Evolutionary conservation across 1,140 invertebrate genomes (phyloP), one percentile per base, ranked within the genome.

Genomic region (Whitmania pigra): DNA sequence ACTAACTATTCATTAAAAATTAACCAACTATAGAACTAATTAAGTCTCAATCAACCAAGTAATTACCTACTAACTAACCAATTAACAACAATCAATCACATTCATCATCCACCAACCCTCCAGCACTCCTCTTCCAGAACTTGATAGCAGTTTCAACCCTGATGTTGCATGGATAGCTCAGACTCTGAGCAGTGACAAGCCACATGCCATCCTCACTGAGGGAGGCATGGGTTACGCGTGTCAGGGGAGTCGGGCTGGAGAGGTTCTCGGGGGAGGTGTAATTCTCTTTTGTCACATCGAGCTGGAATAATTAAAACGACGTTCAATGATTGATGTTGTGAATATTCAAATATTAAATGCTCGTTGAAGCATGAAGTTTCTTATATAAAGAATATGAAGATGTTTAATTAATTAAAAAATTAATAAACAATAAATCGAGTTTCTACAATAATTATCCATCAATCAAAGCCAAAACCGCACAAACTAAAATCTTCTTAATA

Each of bases 191-290:
- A 11, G 57, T 63, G 3, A 63, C 13, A 0, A 63, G 57, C 57
- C 57, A 63, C 22, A 25, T 22, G 9, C 22, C 22, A 20, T 63
- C 57, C 22, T 63, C 29, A 7, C 22, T 63, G 22, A 63, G 22
- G 11, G 57, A 63, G 22, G 29, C 29, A 20, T 63, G 57, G 29
- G 22, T 31, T 7, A 63, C 29, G 1, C 29, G 57, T 13, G 57
- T 25, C 13, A 63, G 22, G 22, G 57, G 57, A 0, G 29, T 63
- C 18, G 57, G 57, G 11, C 15, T 22, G 11, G 20, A 63, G 11
- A 63, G 29, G 20, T 63, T 63, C 29, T 63, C 57, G 22, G 57
- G 57, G 57, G 57, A 63, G 22, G 29, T 17, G 57, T 63, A 63
- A 31, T 63, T 63, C 57, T 63, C 57, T 7, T 31, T 63, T 13